Percentiles rank a stretch among this genome's conserved stretches.
phyloP scores from a whole-genome alignment of 2,113 vertebrate species.

The Leucosticte australis region DNA sequence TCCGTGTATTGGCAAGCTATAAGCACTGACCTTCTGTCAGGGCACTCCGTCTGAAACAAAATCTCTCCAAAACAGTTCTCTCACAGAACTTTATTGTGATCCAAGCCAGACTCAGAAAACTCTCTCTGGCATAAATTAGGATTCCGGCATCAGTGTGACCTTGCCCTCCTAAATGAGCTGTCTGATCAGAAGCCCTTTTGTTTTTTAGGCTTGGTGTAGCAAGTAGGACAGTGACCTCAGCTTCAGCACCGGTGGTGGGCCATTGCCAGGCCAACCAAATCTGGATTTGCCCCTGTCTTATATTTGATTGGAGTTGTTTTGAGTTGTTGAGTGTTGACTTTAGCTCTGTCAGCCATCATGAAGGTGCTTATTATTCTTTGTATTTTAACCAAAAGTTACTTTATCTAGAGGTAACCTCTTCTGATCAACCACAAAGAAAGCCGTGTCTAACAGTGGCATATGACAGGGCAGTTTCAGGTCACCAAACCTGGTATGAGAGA shows the following conservation, averaged over 20 bases:
- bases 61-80: constrained; percentile 19
- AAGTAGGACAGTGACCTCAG: not conserved
- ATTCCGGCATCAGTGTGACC: constrained; percentile 2
- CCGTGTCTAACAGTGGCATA: not conserved
- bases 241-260: fast-evolving
- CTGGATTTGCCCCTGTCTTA: not conserved
- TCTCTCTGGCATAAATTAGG: not conserved
- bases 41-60: constrained; percentile 17
- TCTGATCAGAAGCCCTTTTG: not conserved
- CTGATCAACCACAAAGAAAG: not conserved
- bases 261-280: not conserved
- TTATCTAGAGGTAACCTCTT: not conserved
- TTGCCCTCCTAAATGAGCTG: not conserved
- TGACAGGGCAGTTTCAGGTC: not conserved
- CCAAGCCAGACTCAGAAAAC: not conserved
- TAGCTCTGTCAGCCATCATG: not conserved
- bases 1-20: not conserved
- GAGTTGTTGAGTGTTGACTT: not conserved
- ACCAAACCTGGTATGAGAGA: not conserved
- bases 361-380: not conserved
- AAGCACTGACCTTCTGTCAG: constrained; percentile 23
- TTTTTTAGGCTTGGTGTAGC: not conserved
- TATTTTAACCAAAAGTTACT: not conserved
- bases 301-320: not conserved
- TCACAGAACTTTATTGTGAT: constrained; percentile 20